These are phyloP conservation scores for Clarias fuscus DNA, from an alignment of 2,797 vertebrate species.

Conservation along the genomic window DNA sequence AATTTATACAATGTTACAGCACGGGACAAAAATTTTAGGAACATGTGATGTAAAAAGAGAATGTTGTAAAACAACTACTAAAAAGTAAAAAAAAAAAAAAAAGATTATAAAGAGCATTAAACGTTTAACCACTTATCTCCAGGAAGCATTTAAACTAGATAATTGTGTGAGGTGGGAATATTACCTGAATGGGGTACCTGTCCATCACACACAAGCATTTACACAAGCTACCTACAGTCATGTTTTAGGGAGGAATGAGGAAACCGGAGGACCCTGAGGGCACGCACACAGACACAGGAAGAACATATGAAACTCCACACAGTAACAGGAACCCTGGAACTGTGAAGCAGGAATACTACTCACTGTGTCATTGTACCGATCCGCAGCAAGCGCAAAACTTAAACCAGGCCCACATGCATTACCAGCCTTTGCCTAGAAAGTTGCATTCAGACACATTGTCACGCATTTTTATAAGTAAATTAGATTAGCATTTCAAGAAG, in stretches of 20 bases:
- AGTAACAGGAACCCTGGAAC: background rate
- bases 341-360: background rate
- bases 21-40: background rate
- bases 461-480: background rate
- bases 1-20: background rate
- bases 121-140: background rate
- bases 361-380: background rate
- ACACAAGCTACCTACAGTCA: background rate
- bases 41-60: background rate
- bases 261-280: background rate
- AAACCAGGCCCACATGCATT: background rate
- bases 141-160: background rate
- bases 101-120: background rate
- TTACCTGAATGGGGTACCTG: background rate
- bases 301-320: background rate
- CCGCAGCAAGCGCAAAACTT: background rate
- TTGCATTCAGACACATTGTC: background rate
- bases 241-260: background rate
- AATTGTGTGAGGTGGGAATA: background rate
- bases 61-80: background rate
- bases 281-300: background rate
- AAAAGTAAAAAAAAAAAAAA: too few relatives aligned
- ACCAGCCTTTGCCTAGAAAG: background rate
- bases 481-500: background rate
- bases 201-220: background rate